Conservation (phyloP, 2,888 invertebrate species). For the Microplitis deprimator region DNA sequence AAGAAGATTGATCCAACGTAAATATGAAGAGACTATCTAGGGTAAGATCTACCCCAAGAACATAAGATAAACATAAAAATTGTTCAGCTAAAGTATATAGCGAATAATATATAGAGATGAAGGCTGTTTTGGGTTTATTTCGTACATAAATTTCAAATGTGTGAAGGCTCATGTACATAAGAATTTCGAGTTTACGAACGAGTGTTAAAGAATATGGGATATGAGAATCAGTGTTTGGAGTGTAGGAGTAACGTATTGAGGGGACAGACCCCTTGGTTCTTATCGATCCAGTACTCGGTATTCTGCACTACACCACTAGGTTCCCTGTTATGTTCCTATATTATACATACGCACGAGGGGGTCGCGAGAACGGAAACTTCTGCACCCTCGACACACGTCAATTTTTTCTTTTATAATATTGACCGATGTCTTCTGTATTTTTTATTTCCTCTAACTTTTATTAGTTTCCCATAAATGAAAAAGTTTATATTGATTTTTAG, state of each 20-base stretch:
- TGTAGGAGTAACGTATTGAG: constrained; percentile 10
- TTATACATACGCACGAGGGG: constrained; percentile 30
- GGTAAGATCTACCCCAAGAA: neutral
- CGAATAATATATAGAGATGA: neutral
- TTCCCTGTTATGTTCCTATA: constrained; percentile 33
- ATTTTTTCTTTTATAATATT: constrained; percentile 5
- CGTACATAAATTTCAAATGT: neutral
- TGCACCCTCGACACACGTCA: constrained; percentile 19
- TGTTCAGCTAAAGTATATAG: neutral
- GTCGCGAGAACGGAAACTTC: constrained; percentile 32
- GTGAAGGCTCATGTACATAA: neutral
- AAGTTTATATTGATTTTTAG: neutral
- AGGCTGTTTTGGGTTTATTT: neutral
- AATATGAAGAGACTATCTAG: neutral
- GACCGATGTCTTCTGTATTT: constrained; percentile 20
- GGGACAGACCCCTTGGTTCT: constrained; percentile 49
- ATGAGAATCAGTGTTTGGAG: neutral
- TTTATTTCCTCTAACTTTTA: neutral
- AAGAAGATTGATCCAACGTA: neutral
- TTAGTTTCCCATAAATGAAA: neutral
- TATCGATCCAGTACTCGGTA: constrained; percentile 48
- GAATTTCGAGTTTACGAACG: neutral
- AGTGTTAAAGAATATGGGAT: neutral
- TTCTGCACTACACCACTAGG: constrained; percentile 8
- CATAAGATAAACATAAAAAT: neutral